These are phyloP conservation scores for Todiramphus saurophagus DNA, from an alignment of 2,113 vertebrate species.

Conservation along the genomic window DNA sequence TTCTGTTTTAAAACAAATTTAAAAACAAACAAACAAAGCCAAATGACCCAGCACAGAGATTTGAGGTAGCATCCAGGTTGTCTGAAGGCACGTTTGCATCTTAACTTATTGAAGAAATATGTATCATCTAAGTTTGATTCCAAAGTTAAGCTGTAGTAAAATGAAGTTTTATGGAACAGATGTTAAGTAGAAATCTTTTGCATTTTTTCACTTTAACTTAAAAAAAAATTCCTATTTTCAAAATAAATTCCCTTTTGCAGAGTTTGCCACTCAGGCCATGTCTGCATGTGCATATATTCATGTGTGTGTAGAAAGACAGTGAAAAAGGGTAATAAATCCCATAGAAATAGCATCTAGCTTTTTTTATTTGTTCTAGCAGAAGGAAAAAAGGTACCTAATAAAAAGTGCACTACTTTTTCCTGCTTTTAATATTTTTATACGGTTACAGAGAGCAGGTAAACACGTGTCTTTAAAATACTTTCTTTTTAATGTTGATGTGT, in stretches of 20 bases:
- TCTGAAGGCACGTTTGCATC: not conserved
- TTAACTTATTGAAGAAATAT: not conserved
- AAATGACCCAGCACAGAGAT: not conserved
- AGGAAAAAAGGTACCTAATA: not conserved
- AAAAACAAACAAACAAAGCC: not conserved
- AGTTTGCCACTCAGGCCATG: not conserved
- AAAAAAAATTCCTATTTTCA: not conserved
- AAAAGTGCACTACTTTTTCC: not conserved
- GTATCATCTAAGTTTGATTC: not conserved
- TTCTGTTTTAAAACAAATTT: not conserved
- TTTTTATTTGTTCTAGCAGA: not conserved
- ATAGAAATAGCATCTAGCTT: not conserved
- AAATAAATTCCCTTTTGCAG: not conserved
- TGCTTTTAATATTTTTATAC: not conserved
- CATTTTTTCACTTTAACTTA: not conserved
- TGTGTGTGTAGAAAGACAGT: not conserved
- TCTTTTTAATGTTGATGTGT: not conserved
- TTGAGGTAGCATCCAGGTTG: not conserved
- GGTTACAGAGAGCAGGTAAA: not conserved
- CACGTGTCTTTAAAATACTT: not conserved
- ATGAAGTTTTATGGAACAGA: not conserved
- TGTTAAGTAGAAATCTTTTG: not conserved
- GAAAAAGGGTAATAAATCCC: not conserved
- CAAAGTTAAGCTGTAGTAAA: not conserved
- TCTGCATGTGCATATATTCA: not conserved